phyloP scores from a whole-genome alignment of 2,888 invertebrate species.

The Brassicogethes aeneus region DNA sequence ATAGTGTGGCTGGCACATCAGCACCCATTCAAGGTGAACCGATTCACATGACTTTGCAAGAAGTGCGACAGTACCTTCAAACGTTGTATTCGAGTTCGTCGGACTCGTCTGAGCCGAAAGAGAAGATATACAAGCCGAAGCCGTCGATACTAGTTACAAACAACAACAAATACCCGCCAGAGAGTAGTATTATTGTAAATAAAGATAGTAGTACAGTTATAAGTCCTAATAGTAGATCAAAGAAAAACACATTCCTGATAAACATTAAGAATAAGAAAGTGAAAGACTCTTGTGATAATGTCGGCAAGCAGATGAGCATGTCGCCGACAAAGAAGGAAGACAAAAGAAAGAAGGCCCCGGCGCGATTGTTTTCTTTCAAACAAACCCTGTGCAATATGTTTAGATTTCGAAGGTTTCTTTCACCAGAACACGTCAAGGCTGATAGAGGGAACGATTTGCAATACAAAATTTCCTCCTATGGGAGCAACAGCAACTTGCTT shows the following conservation, averaged over 20 bases:
- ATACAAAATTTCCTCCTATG: conserved; percentile 15
- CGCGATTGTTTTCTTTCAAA: conserved; percentile 64
- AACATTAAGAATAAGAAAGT: conserved; percentile 54
- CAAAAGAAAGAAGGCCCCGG: conserved; percentile 55
- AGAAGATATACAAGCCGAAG: conserved; percentile 31
- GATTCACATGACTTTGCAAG: conserved; percentile 75
- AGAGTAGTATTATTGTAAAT: conserved; percentile 16
- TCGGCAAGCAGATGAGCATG: conserved; percentile 41
- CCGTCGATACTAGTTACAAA: conserved; percentile 25
- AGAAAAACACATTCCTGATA: conserved; percentile 50
- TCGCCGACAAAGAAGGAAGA: conserved; percentile 32
- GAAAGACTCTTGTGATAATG: conserved; percentile 38
- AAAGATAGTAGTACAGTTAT: conserved; percentile 39
- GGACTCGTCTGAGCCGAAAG: conserved; percentile 51
- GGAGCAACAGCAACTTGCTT: conserved; percentile 22
- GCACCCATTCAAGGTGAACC: conserved; percentile 56
- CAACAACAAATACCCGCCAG: conserved; percentile 25
- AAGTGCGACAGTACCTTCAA: conserved; percentile 75
- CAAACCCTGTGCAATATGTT: conserved; percentile 81
- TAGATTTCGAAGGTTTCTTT: conserved; percentile 51
- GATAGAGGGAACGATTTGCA: conserved; percentile 9
- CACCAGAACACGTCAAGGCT: conserved; percentile 42
- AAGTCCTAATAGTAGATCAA: conserved; percentile 34
- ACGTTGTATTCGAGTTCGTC: conserved; percentile 71
- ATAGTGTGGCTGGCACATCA: conserved; percentile 58